Conservation (phyloP, 2,888 invertebrate genomes). For the Flexamia atlantica region DNA sequence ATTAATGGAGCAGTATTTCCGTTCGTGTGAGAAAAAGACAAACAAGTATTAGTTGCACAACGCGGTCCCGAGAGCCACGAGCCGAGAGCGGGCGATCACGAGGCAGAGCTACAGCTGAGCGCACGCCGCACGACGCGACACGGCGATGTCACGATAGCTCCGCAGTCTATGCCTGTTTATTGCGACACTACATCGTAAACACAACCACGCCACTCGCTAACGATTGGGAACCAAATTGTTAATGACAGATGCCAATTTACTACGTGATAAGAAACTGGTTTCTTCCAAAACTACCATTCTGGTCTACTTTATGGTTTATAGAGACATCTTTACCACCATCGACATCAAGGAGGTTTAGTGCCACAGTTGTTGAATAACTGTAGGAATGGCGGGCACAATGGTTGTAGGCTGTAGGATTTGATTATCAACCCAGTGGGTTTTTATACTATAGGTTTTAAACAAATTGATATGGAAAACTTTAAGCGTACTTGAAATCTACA, state of each 20-base stretch:
- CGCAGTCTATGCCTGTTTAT: neutral
- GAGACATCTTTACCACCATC: neutral
- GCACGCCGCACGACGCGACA: neutral
- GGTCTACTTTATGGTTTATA: slow-evolving; percentile 32
- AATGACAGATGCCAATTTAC: slow-evolving; percentile 39
- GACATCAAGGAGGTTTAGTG: neutral
- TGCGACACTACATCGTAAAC: slow-evolving; percentile 5
- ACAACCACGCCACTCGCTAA: slow-evolving; percentile 24
- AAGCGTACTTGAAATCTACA: too few species aligned
- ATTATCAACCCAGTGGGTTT: too few species aligned
- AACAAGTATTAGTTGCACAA: slow-evolving; percentile 23
- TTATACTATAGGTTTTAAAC: too few species aligned
- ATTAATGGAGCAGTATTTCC: slow-evolving; percentile 43
- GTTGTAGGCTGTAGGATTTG: too few species aligned
- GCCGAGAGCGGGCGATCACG: neutral
- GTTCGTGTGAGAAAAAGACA: slow-evolving; percentile 37
- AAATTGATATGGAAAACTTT: too few species aligned
- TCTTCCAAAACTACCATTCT: neutral
- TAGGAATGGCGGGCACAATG: neutral
- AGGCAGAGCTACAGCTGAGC: neutral
- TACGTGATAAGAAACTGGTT: slow-evolving; percentile 34
- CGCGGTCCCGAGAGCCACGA: neutral
- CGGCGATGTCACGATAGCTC: slow-evolving; percentile 7
- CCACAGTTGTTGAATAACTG: neutral
- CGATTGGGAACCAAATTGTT: slow-evolving; percentile 19